Base-by-base conservation (phyloP, 1,140 invertebrate genomes). In the Mylabris phalerata region DNA sequence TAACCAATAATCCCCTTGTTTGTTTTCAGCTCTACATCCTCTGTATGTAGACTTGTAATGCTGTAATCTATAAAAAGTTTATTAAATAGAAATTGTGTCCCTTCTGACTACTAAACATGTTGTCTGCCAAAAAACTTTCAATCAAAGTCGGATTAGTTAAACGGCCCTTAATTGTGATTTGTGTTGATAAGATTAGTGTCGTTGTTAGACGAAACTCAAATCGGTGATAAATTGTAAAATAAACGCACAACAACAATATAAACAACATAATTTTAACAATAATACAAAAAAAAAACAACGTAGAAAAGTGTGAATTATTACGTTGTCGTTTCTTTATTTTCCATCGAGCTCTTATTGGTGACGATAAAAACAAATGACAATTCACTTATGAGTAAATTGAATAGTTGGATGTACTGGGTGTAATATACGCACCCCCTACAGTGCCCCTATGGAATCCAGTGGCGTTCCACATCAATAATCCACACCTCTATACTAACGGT, bases 361-460 rank as follows among this genome's bases (percentile, higher is more conserved):
- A 25, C 54, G 48, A 57, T 56, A 56, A 61, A 61, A 61, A 61
- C 59, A 61, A 61, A 61, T 61, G 59, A 50, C 59, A 61, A 61
- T 57, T 56, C 59, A 61, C 59, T 61, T 61, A 57, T 55, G 54
- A 57, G 59, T 55, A 61, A 61, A 61, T 61, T 61, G 59, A 61
- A 56, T 40, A 48, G 47, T 55, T 32, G 44, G 48, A 49, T 42
- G 50, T 45, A 32, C 39, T 38, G 54, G 45, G 41, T 32, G 59
- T 46, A 61, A 61, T 61, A 61, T 56, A 40, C 43, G 50, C 46
- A 41, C 48, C 54, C 32, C 59, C 58, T 25, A 48, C 41, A 41
- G 59, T 26, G 54, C 48, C 27, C 42, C 48, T 44, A 44, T 51
- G 56, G 56, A 38, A 24, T 39, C 25, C 56, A 58, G 56, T 58